Evolutionary conservation across 1,140 invertebrate genomes (phyloP).

Genomic region (Drosophila bocki): DNA sequence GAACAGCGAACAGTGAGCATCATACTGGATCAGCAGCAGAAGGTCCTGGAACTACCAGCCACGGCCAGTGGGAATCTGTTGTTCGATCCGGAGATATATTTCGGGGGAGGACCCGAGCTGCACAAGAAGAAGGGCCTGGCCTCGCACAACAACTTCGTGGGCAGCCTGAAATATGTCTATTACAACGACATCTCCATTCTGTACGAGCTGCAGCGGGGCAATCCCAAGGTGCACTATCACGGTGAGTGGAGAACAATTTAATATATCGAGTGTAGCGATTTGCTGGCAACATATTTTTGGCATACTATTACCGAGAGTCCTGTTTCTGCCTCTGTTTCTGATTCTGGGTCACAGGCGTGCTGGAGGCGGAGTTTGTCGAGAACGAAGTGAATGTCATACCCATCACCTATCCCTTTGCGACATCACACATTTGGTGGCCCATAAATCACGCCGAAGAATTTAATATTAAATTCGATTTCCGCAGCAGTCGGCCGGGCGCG

Average conservation of each 20-base stretch:
- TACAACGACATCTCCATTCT: slow-evolving; percentile 96
- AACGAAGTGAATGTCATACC: slow-evolving; percentile 94
- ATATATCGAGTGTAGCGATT: slow-evolving; percentile 40
- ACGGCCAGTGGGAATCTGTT: slow-evolving; percentile 90
- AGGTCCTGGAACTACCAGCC: slow-evolving; percentile 90
- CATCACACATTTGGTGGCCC: slow-evolving; percentile 94
- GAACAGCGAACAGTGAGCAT: slow-evolving; percentile 90
- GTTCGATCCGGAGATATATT: slow-evolving; percentile 96
- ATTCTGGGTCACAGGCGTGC: slow-evolving; percentile 87
- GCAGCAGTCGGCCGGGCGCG: slow-evolving; percentile 92
- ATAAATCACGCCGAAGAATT: slow-evolving; percentile 90
- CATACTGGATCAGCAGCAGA: slow-evolving; percentile 90
- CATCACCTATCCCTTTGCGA: slow-evolving; percentile 95
- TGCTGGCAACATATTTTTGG: slow-evolving; percentile 25
- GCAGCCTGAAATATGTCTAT: slow-evolving; percentile 95
- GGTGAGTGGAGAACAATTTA: slow-evolving; percentile 76
- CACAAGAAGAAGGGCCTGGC: slow-evolving; percentile 91
- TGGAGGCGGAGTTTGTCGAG: slow-evolving; percentile 93
- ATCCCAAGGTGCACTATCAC: slow-evolving; percentile 93
- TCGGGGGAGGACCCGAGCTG: slow-evolving; percentile 93
- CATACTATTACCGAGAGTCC: slow-evolving; percentile 22
- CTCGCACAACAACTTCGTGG: slow-evolving; percentile 92
- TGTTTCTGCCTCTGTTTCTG: slow-evolving; percentile 47
- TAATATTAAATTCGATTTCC: slow-evolving; percentile 94
- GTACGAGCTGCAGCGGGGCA: slow-evolving; percentile 92